Base-by-base conservation (phyloP, 2,113 vertebrate genomes). In the Neoarius graeffei region DNA sequence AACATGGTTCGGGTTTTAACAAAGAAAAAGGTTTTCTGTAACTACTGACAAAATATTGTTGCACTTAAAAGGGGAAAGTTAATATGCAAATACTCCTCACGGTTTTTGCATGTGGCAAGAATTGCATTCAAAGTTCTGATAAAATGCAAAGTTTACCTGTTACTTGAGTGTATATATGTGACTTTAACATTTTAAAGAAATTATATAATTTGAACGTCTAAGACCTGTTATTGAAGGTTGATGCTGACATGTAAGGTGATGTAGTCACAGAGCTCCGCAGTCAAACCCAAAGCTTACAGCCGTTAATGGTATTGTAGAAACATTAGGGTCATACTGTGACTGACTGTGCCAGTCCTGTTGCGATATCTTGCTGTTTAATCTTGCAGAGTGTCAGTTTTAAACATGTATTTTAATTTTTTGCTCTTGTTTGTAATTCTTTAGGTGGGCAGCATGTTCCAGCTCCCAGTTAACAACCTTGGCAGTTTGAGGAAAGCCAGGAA, bases 391-490 rank as follows among this genome's bases (percentile, higher is more conserved):
- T 77, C 2, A 19, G 13, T 17, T 56, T 81, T 23, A 19, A 23
- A 60, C 20, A 20, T 54, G 19, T 27, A 13, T 83, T 85, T 89
- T 86, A 50, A 89, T 87, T 80, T 83, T 48, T 86, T 87, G 54
- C 60, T 89, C 30, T 82, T 82, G 85, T 86, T 83, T 67, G 93
- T 95, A 92, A 93, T 93, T 93, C 93, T 94, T 89, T 94, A 96
- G 96, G 95, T 95, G 95, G 96, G 95, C 97, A 99, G 96, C 95
- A 99, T 99, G 98, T 99, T 99, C 96, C 98, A 99, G 94, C 97
- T 99, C 96, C 98, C 98, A 92, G 97, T 99, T 95, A 99, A 99
- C 96, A 99, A 99, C 96, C 96, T 99, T 95, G 96, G 96, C 96
- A 99, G 97, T 96, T 97, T 99, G 96, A 97, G 98, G 93, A 99